These are phyloP conservation scores for Monodelphis domestica DNA, from an alignment of 2,797 vertebrate genomes.

Conservation along the genomic window DNA sequence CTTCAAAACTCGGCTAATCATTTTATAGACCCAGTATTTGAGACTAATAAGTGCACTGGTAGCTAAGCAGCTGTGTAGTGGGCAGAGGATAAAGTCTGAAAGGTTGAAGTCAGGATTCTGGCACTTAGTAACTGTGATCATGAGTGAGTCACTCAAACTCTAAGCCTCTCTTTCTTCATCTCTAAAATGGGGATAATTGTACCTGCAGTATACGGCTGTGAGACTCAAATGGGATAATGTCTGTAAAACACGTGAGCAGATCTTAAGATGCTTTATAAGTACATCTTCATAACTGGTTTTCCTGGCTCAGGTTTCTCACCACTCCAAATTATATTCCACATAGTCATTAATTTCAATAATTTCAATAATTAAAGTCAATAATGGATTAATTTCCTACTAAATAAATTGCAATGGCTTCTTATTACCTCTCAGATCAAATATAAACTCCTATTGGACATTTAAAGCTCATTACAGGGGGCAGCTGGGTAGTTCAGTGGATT, in stretches of 20 bases:
- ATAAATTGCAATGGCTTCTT: not conserved
- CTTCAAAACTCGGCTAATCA: not conserved
- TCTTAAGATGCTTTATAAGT: not conserved
- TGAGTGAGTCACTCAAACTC: not conserved
- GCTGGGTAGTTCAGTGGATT: no score
- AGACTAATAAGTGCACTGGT: not conserved
- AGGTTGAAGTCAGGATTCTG: not conserved
- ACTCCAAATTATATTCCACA: not conserved
- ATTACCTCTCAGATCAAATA: not conserved
- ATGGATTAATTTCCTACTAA: not conserved
- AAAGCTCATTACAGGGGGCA: not conserved
- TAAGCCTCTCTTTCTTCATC: not conserved
- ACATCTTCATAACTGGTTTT: not conserved
- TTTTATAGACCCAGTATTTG: not conserved
- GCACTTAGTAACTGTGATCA: not conserved
- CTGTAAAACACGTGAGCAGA: not conserved
- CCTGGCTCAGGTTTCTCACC: not conserved
- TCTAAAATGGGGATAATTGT: not conserved
- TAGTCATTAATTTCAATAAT: no score
- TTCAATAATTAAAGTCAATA: no score
- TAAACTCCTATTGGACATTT: not conserved
- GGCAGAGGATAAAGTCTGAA: not conserved
- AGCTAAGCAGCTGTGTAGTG: not conserved
- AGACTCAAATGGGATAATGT: not conserved
- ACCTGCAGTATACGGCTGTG: not conserved